phyloP scores from a whole-genome alignment of 2,888 invertebrate species.

The Cataglyphis cursor region DNA sequence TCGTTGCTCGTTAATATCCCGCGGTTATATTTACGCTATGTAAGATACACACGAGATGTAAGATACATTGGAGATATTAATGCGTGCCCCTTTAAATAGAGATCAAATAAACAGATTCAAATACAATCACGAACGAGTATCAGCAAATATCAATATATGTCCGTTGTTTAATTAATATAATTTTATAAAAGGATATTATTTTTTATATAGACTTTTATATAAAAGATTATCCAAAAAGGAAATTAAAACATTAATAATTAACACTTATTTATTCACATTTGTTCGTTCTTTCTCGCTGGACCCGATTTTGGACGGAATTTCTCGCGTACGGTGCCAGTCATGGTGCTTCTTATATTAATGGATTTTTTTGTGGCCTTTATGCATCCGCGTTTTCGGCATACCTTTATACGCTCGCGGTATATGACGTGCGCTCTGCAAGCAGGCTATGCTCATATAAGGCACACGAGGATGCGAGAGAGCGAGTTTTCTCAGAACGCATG shows the following conservation, averaged over 20 bases:
- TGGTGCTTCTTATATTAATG: slow-evolving; percentile 26
- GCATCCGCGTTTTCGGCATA: slow-evolving; percentile 49
- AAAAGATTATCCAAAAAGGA: neutral
- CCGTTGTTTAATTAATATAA: neutral
- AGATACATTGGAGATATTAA: slow-evolving; percentile 30
- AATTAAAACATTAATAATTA: neutral
- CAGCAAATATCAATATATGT: neutral
- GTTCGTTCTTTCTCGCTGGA: neutral
- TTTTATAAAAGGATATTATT: neutral
- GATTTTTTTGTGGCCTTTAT: neutral
- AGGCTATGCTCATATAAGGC: slow-evolving; percentile 36
- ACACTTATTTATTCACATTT: neutral
- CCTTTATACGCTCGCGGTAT: neutral
- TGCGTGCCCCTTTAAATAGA: slow-evolving; percentile 3
- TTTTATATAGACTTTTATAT: neutral
- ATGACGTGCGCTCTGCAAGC: slow-evolving; percentile 16
- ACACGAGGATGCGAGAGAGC: slow-evolving; percentile 36
- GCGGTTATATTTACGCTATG: slow-evolving; percentile 3
- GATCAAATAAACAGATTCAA: slow-evolving; percentile 1
- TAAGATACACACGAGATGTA: slow-evolving; percentile 10
- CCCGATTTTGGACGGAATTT: neutral
- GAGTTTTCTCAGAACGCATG: slow-evolving; percentile 50
- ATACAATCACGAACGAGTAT: neutral
- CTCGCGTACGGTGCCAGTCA: neutral
- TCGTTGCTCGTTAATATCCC: slow-evolving; percentile 38